phyloP scores from a whole-genome alignment of 92 coral and sea anemone genomes.

The Phenganax marumi region DNA sequence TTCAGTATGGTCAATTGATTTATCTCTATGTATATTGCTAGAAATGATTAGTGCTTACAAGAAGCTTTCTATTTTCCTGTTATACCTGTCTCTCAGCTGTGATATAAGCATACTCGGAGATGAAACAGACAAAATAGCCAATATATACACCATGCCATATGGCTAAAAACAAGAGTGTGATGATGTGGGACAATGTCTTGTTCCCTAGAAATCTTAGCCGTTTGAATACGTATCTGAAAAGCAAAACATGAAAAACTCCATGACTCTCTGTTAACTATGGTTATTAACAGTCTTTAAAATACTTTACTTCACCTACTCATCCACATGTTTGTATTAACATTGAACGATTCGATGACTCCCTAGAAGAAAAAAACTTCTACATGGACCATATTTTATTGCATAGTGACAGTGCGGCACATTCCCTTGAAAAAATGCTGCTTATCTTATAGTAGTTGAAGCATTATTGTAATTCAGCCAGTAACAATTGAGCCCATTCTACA shows the following conservation, averaged over 20 bases:
- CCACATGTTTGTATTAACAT: constrained; percentile 95
- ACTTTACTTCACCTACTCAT: constrained; percentile 72
- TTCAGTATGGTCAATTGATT: not conserved
- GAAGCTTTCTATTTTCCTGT: not conserved
- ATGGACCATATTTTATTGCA: no score
- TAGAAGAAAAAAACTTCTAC: constrained; percentile 37
- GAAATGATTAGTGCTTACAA: not conserved
- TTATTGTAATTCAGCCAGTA: no score
- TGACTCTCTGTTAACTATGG: not conserved
- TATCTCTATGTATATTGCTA: not conserved
- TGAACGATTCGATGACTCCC: constrained; percentile 82
- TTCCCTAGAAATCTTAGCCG: constrained; percentile 94
- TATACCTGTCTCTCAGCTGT: constrained; percentile 80
- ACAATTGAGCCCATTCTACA: no score
- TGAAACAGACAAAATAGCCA: constrained; percentile 77
- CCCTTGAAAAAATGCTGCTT: no score
- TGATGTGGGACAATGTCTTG: constrained; percentile 82
- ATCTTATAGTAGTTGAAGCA: no score
- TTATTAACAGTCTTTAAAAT: not conserved
- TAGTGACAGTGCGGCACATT: no score
- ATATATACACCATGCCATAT: constrained; percentile 83
- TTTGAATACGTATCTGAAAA: constrained; percentile 84
- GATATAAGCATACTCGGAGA: constrained; percentile 71
- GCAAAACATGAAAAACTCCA: not conserved
- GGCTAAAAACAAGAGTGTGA: constrained; percentile 83